phyloP scores from a whole-genome alignment of 64 coral and sea anemone species.

The Exaiptasia diaphana region DNA sequence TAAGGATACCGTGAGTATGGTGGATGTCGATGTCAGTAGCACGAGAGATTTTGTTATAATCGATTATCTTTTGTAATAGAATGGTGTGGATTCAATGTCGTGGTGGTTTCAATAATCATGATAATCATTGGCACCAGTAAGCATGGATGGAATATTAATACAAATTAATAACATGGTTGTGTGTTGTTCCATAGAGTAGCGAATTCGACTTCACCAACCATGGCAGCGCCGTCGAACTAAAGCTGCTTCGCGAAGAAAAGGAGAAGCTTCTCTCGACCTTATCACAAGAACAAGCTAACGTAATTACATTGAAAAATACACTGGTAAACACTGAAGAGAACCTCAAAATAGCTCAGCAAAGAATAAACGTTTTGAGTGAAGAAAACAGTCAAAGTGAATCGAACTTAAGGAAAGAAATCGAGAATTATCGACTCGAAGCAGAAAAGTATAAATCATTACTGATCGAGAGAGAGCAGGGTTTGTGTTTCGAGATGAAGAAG shows the following conservation, averaged over 20 bases:
- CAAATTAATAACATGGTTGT: too few relatives aligned
- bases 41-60: too few relatives aligned
- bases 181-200: too few relatives aligned
- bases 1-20: too few relatives aligned
- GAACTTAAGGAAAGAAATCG: not conserved
- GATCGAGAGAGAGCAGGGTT: not conserved
- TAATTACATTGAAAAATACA: constrained; percentile 57
- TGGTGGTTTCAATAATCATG: too few relatives aligned
- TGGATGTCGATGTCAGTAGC: too few relatives aligned
- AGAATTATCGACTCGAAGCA: not conserved
- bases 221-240: constrained; percentile 54
- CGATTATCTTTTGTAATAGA: too few relatives aligned
- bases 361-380: constrained; percentile 6
- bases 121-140: too few relatives aligned
- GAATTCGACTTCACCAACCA: too few relatives aligned
- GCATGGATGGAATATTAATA: too few relatives aligned
- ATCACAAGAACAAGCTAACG: constrained; percentile 83
- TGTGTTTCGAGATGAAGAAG: not conserved
- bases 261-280: constrained; percentile 19
- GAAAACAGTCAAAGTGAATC: constrained; percentile 19
- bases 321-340: constrained; percentile 5
- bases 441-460: not conserved
- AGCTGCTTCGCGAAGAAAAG: constrained; percentile 53
- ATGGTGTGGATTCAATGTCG: too few relatives aligned
- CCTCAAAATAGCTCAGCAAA: not conserved